Percentiles rank a stretch among this genome's conserved stretches.
These are phyloP conservation scores for Rhodophaea formosa DNA, from an alignment of 2,888 invertebrate species.

Conservation along the genomic window DNA sequence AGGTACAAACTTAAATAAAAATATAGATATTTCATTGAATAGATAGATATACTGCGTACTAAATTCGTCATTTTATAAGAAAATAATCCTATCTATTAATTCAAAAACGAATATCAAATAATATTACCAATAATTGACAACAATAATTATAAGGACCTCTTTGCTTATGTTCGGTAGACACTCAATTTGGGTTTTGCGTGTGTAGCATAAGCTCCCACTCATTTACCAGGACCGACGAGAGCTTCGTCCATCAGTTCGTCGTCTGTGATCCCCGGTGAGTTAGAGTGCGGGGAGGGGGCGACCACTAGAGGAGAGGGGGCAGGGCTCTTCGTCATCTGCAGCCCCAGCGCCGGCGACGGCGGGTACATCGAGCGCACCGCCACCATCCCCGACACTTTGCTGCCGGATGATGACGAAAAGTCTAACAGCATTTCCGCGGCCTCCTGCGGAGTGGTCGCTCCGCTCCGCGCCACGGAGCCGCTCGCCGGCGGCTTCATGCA, in stretches of 20 bases:
- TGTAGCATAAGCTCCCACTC: slow-evolving; percentile 41
- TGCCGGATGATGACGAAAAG: slow-evolving; percentile 83
- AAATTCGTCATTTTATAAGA: not conserved
- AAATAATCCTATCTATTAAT: not conserved
- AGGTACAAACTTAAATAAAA: not conserved
- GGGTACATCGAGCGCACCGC: slow-evolving; percentile 81
- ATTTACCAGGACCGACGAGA: slow-evolving; percentile 88
- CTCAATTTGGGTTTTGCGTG: slow-evolving; percentile 6
- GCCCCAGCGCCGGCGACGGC: slow-evolving; percentile 85
- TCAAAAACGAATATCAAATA: not conserved
- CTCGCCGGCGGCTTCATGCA: slow-evolving; percentile 74
- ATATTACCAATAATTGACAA: not conserved
- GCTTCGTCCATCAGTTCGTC: slow-evolving; percentile 96
- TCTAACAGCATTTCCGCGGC: slow-evolving; percentile 85
- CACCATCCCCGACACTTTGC: slow-evolving; percentile 76
- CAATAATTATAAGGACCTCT: not conserved
- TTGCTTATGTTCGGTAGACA: not conserved
- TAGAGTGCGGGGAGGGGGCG: slow-evolving; percentile 85
- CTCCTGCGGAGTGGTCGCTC: slow-evolving; percentile 79
- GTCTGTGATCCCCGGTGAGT: slow-evolving; percentile 91
- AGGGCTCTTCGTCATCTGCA: slow-evolving; percentile 89
- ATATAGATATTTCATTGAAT: too few relatives aligned
- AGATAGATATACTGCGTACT: not conserved
- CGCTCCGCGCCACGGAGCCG: slow-evolving; percentile 64
- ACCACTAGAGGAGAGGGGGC: slow-evolving; percentile 86